Evolutionary conservation across 2,888 invertebrate species (phyloP), one percentile per base, ranked within the genome.

Genomic region (Odontocolon sp.): DNA sequence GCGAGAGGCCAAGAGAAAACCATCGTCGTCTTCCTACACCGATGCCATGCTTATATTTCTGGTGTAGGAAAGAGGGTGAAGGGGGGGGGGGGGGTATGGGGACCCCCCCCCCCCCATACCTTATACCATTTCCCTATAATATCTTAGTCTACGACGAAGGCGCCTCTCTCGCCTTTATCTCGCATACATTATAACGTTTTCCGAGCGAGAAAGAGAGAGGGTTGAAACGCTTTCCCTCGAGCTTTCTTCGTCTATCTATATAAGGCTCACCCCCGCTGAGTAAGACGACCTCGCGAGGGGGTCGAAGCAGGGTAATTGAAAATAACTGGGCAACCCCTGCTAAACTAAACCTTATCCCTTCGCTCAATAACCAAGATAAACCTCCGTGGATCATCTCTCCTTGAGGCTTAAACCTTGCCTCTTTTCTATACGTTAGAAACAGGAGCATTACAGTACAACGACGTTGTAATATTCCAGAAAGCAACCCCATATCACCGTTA

Each of bases 101-200:
- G 36, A 23, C 8, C 9, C 61, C 23, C 23, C 66, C 59, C 31
- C 63, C 47, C 45, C 56, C 66, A 76, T 71, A 75, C 57, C 57
- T 72, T 84, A 87, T 87, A 89, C 88, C 88, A 87, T 89, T 90
- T 87, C 88, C 88, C 87, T 88, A 87, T 89, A 90, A 90, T 90
- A 89, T 90, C 89, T 90, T 89, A 89, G 90, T 87, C 89, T 87
- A 87, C 87, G 88, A 86, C 83, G 86, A 78, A 77, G 80, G 86
- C 84, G 86, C 84, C 85, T 86, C 87, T 85, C 73, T 74, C 86
- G 86, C 85, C 88, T 90, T 90, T 90, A 90, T 90, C 90, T 90
- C 87, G 90, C 90, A 89, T 89, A 89, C 88, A 90, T 90, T 90
- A 90, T 86, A 76, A 87, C 85, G 85, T 80, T 80, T 79, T 81